Base-by-base conservation (phyloP, 2,888 invertebrate species). In the Cristatella mucedo region DNA sequence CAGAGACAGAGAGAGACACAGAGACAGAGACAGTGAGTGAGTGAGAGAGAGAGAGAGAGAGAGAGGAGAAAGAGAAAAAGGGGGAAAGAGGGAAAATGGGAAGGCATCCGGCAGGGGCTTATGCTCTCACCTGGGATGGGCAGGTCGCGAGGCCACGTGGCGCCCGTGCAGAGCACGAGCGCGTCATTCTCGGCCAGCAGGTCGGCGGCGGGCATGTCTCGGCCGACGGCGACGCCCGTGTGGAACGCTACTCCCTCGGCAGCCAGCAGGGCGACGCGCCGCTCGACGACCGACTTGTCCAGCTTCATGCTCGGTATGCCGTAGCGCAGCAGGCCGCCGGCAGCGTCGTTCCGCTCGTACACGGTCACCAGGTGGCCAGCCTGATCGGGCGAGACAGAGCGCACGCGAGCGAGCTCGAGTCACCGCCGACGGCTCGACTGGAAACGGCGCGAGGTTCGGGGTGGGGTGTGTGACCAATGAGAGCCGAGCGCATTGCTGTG, bases 261-360 rank as follows among this genome's bases (percentile, higher is more conserved):
- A 9, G 77, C 73, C 70, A 97, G 71, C 34, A 97, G 72, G 46
- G 79, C 75, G 1, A 95, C 76, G 43, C 97, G 74, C 4, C 36
- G 22, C 24, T 36, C 36, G 4, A 36, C 24, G 32, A 89, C 85
- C 45, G 80, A 75, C 68, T 95, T 97, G 57, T 84, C 80, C 7
- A 97, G 72, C 69, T 97, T 97, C 95, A 97, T 97, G 5, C 86
- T 87, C 13, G 97, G 97, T 61, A 97, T 97, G 43, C 97, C 97
- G 67, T 97, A 97, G 59, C 89, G 85, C 34, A 97, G 71, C 18
- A 97, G 72, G 0, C 97, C 97, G 42, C 95, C 95, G 3, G 86
- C 71, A 7, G 87, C 76, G 68, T 95, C 91, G 68, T 95, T 95
- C 42, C 95, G 75, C 64, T 97, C 97, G 68, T 81, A 95, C 29